A percentile compares a stretch with the other conserved stretches of the same genome.
These are phyloP conservation scores for Drosophila sucinea DNA, from an alignment of 1,140 invertebrate species.

Conservation along the genomic window DNA sequence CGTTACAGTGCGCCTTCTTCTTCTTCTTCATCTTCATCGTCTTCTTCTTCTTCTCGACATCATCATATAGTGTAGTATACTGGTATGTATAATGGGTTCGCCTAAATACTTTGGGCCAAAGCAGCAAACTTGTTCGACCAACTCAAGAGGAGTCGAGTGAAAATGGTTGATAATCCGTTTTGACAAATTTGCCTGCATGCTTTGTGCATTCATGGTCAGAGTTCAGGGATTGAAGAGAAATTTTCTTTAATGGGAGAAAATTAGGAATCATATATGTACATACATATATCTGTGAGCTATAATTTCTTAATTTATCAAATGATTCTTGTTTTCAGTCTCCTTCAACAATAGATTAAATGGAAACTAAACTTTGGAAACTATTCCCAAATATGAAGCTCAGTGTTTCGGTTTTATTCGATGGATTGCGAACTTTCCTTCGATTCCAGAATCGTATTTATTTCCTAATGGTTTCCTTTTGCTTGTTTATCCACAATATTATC, in stretches of 20 bases:
- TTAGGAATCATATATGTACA: background rate
- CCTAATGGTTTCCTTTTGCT: too few relatives aligned
- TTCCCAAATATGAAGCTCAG: too few relatives aligned
- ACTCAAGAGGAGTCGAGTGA: slow-evolving; percentile 40
- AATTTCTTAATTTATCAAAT: slow-evolving; percentile 11
- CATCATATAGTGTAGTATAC: background rate
- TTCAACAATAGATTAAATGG: background rate
- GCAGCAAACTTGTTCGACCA: slow-evolving; percentile 47
- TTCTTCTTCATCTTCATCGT: background rate
- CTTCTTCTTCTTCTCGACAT: slow-evolving; percentile 7
- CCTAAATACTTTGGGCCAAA: slow-evolving; percentile 63
- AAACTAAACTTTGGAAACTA: too few relatives aligned
- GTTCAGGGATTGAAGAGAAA: slow-evolving; percentile 20
- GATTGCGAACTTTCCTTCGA: too few relatives aligned
- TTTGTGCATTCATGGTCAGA: slow-evolving; percentile 44
- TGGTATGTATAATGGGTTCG: slow-evolving; percentile 65
- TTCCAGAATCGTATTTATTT: too few relatives aligned
- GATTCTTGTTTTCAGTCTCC: background rate
- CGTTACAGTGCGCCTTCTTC: slow-evolving; percentile 42
- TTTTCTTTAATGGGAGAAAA: slow-evolving; percentile 14
- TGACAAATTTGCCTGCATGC: slow-evolving; percentile 80
- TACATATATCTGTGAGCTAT: background rate
- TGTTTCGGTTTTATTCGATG: too few relatives aligned
- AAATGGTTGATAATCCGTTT: slow-evolving; percentile 82
- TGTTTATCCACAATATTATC: too few relatives aligned